Evolutionary conservation across 2,888 invertebrate species (phyloP), one percentile per base, ranked within the genome.

Genomic region (Eledona agricola): DNA sequence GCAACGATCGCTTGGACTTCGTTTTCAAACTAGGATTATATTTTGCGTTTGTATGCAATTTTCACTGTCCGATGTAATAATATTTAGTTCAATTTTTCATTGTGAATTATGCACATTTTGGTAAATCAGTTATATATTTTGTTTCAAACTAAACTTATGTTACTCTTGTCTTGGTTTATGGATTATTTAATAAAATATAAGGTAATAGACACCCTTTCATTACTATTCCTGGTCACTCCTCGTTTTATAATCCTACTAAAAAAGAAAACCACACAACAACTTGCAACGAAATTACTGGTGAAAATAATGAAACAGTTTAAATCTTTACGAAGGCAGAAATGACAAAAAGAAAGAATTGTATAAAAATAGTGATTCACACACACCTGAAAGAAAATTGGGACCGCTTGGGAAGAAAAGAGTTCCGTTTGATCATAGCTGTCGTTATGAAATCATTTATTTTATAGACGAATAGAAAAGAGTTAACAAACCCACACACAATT

Each of bases 41-140:
- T n/a, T n/a, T n/a, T n/a, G n/a, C 38, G 49, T 26, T 49, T 49
- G 49, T 37, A 38, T 49, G 38, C 49, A 32, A 49, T 29, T 49
- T 38, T 38, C 49, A 49, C 37, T 22, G 9, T 43, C 23, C 23
- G 29, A 31, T 43, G 26, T 40, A 7, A 26, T 28, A 19, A 10
- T 10, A 5, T 28, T 28, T 42, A 22, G 12, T 16, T 43, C 10
- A 22, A 20, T 35, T 35, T n/a, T 25, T 20, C 28, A 19, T 1
- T 40, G 25, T 26, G 15, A 16, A n/a, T 11, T 40, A 17, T 32
- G 7, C 4, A 19, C 19, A 19, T 4, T 19, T 19, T 19, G 19
- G n/a, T n/a, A n/a, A n/a, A 31, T n/a, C 15, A 29, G 19, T 25
- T 15, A 42, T 19, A 28, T 43, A 31, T 9, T 19, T 15, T 17